Conservation (phyloP, 2,888 invertebrate species). For the Encarsia formosa region DNA sequence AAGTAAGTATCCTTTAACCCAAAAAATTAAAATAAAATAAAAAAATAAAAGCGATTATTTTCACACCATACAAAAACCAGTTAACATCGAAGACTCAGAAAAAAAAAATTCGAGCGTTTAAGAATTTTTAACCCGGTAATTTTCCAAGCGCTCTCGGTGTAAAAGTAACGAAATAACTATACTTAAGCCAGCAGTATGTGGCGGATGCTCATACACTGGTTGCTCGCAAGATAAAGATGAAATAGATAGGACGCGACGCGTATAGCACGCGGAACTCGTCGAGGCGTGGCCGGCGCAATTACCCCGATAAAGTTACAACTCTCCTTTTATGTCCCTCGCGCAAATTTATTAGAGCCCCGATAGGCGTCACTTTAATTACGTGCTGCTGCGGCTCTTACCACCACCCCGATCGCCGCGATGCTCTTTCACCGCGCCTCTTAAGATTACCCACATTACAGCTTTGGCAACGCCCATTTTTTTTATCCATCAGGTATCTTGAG, state of each 20-base stretch:
- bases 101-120: too few relatives aligned
- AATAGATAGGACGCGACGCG: slow-evolving; percentile 3
- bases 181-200: not conserved
- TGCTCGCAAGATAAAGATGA: not conserved
- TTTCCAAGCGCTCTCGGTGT: too few relatives aligned
- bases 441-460: too few relatives aligned
- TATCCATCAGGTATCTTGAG: not conserved
- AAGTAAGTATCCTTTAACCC: too few relatives aligned
- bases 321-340: slow-evolving; percentile 42
- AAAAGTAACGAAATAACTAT: too few relatives aligned
- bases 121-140: too few relatives aligned
- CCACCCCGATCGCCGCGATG: not conserved
- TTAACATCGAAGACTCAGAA: too few relatives aligned
- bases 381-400: slow-evolving; percentile 5
- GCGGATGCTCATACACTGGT: slow-evolving; percentile 10
- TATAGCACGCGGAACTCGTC: slow-evolving; percentile 36
- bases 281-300: slow-evolving; percentile 47
- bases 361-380: slow-evolving; percentile 47
- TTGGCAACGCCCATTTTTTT: not conserved
- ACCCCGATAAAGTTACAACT: slow-evolving; percentile 47
- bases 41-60: too few relatives aligned
- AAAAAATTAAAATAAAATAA: too few relatives aligned
- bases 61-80: too few relatives aligned
- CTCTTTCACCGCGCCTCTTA: not conserved
- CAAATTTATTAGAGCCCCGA: slow-evolving; percentile 46